These are phyloP conservation scores for Tympanoctomys barrerae DNA, from an alignment of 2,797 vertebrate genomes.

Conservation along the genomic window DNA sequence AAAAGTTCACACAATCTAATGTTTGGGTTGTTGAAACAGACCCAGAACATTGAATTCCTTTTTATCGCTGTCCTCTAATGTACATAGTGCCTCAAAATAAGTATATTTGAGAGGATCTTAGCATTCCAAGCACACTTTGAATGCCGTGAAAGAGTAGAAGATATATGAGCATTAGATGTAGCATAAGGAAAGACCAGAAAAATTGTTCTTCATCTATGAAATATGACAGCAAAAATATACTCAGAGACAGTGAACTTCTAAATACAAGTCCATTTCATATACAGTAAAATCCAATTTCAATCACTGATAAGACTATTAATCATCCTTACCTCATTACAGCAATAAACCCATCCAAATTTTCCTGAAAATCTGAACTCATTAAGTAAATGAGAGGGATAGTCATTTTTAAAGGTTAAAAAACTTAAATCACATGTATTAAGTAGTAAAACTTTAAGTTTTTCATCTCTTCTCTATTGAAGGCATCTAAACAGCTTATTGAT, in stretches of 20 bases:
- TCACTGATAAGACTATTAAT: neutral
- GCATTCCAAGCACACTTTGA: constrained; percentile 54
- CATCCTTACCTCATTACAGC: neutral
- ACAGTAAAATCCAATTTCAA: neutral
- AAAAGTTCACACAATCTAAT: constrained; percentile 68
- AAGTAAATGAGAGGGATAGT: neutral
- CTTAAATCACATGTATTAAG: constrained; percentile 40
- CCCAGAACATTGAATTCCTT: constrained; percentile 41
- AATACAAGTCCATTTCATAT: neutral
- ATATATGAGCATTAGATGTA: neutral
- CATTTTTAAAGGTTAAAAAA: constrained; percentile 21
- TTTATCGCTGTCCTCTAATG: constrained; percentile 63
- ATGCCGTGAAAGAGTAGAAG: constrained; percentile 66
- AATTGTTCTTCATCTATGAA: neutral
- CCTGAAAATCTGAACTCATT: constrained; percentile 5
- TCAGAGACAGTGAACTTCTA: neutral
- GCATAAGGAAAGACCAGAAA: neutral
- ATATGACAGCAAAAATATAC: neutral
- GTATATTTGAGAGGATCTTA: constrained; percentile 71
- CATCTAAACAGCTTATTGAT: constrained; percentile 56
- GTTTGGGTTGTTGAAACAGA: constrained; percentile 60
- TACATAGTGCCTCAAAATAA: constrained; percentile 74
- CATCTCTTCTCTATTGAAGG: constrained; percentile 60
- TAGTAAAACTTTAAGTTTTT: constrained; percentile 45
- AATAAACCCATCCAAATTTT: neutral